Conservation (phyloP, 2,888 invertebrate genomes). For the Drosophila maculinotata region DNA sequence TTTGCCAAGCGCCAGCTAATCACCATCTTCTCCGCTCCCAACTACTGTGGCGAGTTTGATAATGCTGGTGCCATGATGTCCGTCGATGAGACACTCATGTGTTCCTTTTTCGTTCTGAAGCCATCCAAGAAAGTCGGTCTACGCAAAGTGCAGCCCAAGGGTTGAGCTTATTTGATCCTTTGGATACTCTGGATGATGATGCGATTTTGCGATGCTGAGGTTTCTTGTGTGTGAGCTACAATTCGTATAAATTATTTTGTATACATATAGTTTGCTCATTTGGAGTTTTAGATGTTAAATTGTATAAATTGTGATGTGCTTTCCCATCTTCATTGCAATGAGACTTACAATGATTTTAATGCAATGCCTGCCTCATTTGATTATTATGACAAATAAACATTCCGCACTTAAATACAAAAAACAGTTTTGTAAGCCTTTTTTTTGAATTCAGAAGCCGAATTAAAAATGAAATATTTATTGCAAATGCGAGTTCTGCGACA, state of each 20-base stretch:
- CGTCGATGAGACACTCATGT: constrained; percentile 97
- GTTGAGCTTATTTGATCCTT: neutral
- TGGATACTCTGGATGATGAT: neutral
- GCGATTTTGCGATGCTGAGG: neutral
- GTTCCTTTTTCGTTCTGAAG: constrained; percentile 89
- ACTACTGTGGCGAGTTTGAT: constrained; percentile 92
- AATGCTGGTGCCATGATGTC: constrained; percentile 97
- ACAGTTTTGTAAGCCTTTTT: no score
- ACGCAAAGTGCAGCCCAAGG: constrained; percentile 44
- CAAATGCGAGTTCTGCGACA: neutral
- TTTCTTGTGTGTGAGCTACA: constrained; percentile 8
- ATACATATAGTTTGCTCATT: neutral
- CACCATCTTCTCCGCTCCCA: constrained; percentile 93
- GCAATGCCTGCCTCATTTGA: no score
- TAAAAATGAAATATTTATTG: no score
- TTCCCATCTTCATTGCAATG: no score
- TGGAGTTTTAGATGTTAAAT: neutral
- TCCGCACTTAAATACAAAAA: no score
- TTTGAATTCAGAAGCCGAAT: no score
- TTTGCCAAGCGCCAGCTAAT: constrained; percentile 97
- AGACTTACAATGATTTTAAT: no score
- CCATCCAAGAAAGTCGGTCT: constrained; percentile 51
- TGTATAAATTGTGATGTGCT: neutral
- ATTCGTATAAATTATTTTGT: constrained; percentile 40
- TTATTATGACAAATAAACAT: no score